Evolutionary conservation across 2,113 vertebrate genomes (phyloP).

Genomic region (Micromys minutus): DNA sequence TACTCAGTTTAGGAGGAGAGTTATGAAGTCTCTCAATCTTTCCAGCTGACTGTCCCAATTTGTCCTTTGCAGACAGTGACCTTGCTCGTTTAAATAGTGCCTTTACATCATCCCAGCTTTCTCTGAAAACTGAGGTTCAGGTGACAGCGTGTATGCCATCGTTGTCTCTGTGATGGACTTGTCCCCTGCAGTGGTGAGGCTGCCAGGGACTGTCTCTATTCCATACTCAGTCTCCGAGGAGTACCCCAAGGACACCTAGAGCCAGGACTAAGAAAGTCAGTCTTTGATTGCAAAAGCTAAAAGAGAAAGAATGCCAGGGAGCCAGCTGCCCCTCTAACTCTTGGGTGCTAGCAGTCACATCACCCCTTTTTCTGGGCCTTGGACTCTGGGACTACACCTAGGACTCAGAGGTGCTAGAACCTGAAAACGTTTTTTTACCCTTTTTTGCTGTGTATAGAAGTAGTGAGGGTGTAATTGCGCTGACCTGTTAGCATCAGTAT

Average conservation of each 20-base stretch:
- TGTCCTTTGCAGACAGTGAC: background rate
- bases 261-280: background rate
- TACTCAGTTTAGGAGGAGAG: background rate
- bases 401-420: background rate
- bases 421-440: slow-evolving; percentile 14
- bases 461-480: background rate
- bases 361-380: background rate
- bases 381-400: background rate
- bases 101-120: background rate
- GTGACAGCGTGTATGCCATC: background rate
- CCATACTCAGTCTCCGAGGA: background rate
- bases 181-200: background rate
- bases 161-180: background rate
- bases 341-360: background rate
- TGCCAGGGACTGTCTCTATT: background rate
- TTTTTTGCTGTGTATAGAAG: background rate
- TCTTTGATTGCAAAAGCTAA: background rate
- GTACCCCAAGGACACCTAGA: background rate
- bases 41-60: background rate
- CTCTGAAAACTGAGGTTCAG: slow-evolving; percentile 7
- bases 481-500: background rate
- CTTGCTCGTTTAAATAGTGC: background rate
- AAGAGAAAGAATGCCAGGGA: background rate
- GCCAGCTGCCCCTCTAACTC: background rate
- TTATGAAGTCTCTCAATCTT: background rate